These are phyloP conservation scores for Ctenopoma kingsleyae DNA, from an alignment of 2,797 vertebrate species.

Conservation along the genomic window DNA sequence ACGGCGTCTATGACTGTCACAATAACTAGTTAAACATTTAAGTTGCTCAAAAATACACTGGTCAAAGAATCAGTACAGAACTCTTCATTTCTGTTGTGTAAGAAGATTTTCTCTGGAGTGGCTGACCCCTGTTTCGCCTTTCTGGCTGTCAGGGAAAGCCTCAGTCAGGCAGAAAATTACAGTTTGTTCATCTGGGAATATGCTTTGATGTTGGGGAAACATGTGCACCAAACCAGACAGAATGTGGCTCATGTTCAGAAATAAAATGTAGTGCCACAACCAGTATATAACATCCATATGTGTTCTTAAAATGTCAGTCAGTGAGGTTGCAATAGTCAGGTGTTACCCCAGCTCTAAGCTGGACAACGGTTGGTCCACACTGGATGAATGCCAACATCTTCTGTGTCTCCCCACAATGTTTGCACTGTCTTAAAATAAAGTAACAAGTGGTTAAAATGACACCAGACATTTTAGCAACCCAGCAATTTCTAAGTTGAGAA, in stretches of 20 bases:
- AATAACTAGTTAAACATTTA: constrained; percentile 3
- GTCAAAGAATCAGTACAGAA: background rate
- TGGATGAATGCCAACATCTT: no score
- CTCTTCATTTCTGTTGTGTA: background rate
- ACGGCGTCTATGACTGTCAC: no score
- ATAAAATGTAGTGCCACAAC: constrained; percentile 1
- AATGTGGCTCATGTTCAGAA: constrained; percentile 45
- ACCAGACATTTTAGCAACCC: background rate
- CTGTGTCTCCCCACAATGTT: no score
- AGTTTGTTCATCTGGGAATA: constrained; percentile 28
- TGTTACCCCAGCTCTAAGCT: no score
- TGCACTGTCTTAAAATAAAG: no score
- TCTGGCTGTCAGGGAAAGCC: constrained; percentile 17
- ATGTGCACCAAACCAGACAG: constrained; percentile 1
- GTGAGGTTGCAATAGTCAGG: no score
- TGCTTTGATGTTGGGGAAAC: constrained; percentile 40
- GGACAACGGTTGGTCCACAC: no score
- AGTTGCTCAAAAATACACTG: constrained; percentile 10
- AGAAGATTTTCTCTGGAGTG: constrained; percentile 14
- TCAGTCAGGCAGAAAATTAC: constrained; percentile 45
- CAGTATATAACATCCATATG: background rate
- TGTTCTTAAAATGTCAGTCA: background rate
- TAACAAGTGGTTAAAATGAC: no score
- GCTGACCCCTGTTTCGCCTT: constrained; percentile 29
- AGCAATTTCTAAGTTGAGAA: no score